Percentiles rank a stretch among this genome's conserved stretches.
These are phyloP conservation scores for Pseudanteris insignis DNA, from an alignment of 2,888 invertebrate species.

Conservation along the genomic window DNA sequence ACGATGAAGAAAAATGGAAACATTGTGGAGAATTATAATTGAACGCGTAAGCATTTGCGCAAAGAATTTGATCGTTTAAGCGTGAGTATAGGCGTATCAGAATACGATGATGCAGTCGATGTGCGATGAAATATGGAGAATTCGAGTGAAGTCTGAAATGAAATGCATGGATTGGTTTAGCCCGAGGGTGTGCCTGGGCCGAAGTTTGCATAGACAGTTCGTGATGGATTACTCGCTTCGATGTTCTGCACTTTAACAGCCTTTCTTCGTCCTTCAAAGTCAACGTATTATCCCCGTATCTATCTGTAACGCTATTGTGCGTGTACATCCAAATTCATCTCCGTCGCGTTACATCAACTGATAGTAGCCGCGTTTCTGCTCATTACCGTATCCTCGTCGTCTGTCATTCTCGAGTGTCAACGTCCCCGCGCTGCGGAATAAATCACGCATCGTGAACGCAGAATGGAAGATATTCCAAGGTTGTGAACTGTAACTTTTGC, in stretches of 20 bases:
- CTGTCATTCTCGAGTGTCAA: constrained; percentile 32
- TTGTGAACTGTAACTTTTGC: constrained; percentile 31
- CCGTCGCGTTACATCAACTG: constrained; percentile 27
- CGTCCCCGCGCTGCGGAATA: constrained; percentile 25
- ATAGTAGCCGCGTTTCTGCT: constrained; percentile 38
- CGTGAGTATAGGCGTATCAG: constrained; percentile 50
- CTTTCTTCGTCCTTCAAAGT: constrained; percentile 47
- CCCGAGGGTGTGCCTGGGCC: constrained; percentile 54
- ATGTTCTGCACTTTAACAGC: constrained; percentile 48
- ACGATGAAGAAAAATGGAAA: too few species aligned
- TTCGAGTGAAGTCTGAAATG: constrained; percentile 62
- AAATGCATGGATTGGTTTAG: constrained; percentile 66
- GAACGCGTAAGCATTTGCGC: constrained; percentile 19
- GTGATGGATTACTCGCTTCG: constrained; percentile 63
- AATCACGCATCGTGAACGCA: constrained; percentile 23
- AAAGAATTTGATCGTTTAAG: too few species aligned
- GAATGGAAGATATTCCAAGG: constrained; percentile 26
- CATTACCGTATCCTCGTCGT: constrained; percentile 35
- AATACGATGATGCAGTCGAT: constrained; percentile 60
- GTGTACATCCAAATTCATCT: constrained; percentile 36
- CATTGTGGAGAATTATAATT: constrained; percentile 1
- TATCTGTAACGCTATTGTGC: constrained; percentile 42
- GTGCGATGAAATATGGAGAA: constrained; percentile 62
- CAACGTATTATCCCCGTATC: constrained; percentile 34
- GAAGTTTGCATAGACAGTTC: constrained; percentile 62